Percentiles rank a stretch among this genome's conserved stretches.
phyloP scores from a whole-genome alignment of 2,888 invertebrate species.

The Mamestra brassicae region DNA sequence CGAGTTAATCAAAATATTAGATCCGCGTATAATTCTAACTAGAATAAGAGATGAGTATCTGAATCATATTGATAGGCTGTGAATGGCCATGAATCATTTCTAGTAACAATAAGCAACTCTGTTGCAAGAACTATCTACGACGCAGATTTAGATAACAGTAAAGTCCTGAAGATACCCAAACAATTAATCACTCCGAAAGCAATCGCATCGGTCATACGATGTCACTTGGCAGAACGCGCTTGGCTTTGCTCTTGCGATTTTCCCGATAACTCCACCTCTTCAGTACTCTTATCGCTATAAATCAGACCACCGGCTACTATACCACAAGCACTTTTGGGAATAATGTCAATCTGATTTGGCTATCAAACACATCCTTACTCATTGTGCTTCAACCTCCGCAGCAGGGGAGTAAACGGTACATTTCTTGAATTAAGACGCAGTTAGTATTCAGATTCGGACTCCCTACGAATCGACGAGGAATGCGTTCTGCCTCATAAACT shows the following conservation, averaged over 20 bases:
- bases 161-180: conserved; percentile 37
- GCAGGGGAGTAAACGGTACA: conserved; percentile 44
- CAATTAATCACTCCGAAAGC: conserved; percentile 63
- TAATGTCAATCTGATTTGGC: conserved; percentile 47
- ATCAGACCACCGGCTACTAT: conserved; percentile 56
- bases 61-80: conserved; percentile 37
- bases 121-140: conserved; percentile 30
- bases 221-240: conserved; percentile 47
- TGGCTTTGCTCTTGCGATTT: conserved; percentile 50
- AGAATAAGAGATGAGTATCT: conserved; percentile 28
- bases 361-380: conserved; percentile 46
- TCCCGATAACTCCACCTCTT: conserved; percentile 58
- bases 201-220: conserved; percentile 63
- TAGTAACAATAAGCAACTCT: conserved; percentile 47
- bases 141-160: conserved; percentile 51
- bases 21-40: conserved; percentile 1
- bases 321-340: conserved; percentile 36
- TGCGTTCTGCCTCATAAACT: conserved; percentile 82
- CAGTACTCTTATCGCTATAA: conserved; percentile 50
- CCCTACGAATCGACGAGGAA: conserved; percentile 64
- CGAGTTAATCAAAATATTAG: conserved; percentile 18
- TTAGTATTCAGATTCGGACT: conserved; percentile 70
- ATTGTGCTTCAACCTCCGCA: conserved; percentile 36
- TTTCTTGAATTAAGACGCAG: conserved; percentile 52
- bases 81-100: conserved; percentile 44